These are phyloP conservation scores for rabbit (Oryctolagus cuniculus) DNA, from an alignment of 2,113 vertebrate genomes.

Conservation along the genomic window mOryCun1.1 NC_091432.1:188927001-188927500, in stretches of 20 bases:
- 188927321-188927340: neutral
- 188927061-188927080: neutral
- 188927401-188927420: neutral
- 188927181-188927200: neutral
- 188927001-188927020: slow-evolving; percentile 11
- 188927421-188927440: neutral
- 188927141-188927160: neutral
- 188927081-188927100: neutral
- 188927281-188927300: neutral
- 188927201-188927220: neutral
- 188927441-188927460: neutral
- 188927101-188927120: slow-evolving; percentile 22
- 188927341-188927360: neutral
- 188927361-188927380: neutral
- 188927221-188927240: neutral
- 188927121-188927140: neutral
- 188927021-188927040: neutral
- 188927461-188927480: neutral
- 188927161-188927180: neutral
- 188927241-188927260: neutral
- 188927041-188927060: neutral
- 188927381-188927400: neutral
- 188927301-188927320: slow-evolving; percentile 23
- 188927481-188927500: neutral
- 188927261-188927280: neutral